A percentile compares a stretch with the other conserved stretches of the same genome.
phyloP scores from a whole-genome alignment of 2,797 vertebrate species.

The Melanotaenia boesemani region DNA sequence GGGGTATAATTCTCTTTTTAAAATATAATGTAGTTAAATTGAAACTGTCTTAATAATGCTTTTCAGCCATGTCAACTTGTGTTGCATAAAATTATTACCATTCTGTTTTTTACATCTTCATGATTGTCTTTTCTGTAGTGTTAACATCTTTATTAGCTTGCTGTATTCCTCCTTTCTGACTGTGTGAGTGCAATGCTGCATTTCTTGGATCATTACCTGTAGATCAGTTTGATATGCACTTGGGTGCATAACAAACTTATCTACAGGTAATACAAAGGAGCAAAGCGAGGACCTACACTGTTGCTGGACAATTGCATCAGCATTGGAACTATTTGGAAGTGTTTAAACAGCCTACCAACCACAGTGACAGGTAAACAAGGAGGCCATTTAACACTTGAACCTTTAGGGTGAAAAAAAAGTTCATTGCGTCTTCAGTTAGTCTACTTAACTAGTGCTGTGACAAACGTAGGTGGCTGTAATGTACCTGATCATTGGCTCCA shows the following conservation, averaged over 20 bases:
- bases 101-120: neutral
- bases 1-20: neutral
- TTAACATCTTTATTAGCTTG: too few species aligned
- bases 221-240: neutral
- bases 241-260: neutral
- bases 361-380: neutral
- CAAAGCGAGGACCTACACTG: neutral
- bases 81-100: neutral
- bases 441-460: neutral
- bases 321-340: neutral
- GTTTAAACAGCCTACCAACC: neutral
- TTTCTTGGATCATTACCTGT: neutral
- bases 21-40: neutral
- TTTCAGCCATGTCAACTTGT: neutral
- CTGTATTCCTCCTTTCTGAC: neutral
- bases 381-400: neutral
- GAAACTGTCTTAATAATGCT: neutral
- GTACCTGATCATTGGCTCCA: too few species aligned
- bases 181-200: neutral
- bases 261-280: neutral
- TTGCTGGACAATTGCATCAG: neutral
- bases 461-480: neutral
- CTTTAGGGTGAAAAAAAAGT: too few species aligned
- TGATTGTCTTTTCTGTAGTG: neutral
- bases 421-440: neutral